Evolutionary conservation across 1,140 invertebrate genomes (phyloP).

Genomic region (Cephus cinctus): DNA sequence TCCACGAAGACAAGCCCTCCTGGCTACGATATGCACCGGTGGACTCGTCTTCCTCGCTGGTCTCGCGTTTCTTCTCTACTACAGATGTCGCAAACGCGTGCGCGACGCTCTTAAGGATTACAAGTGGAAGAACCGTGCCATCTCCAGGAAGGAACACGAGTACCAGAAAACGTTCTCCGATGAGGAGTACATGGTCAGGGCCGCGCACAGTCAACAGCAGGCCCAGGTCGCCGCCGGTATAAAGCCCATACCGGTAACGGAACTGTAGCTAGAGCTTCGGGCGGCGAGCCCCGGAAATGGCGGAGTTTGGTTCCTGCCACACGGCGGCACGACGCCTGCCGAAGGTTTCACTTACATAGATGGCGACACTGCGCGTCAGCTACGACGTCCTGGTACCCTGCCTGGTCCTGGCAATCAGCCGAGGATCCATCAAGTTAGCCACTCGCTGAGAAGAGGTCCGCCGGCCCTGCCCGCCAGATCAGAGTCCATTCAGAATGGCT

Average conservation of each 20-base stretch:
- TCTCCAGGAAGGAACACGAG: conserved; percentile 78
- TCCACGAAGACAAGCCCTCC: conserved; percentile 73
- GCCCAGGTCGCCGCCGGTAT: conserved; percentile 59
- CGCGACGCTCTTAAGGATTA: conserved; percentile 78
- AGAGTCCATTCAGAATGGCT: not conserved
- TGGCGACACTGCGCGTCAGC: conserved; percentile 59
- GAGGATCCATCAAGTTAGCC: conserved; percentile 1
- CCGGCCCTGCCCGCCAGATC: not conserved
- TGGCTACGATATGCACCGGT: conserved; percentile 70
- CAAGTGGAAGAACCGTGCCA: conserved; percentile 74
- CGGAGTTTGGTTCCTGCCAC: conserved; percentile 54
- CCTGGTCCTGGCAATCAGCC: conserved; percentile 32
- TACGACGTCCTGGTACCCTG: conserved; percentile 51
- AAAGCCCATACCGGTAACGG: conserved; percentile 82
- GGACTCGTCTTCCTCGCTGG: conserved; percentile 68
- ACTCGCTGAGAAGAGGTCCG: not conserved
- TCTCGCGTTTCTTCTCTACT: conserved; percentile 71
- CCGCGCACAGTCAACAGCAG: conserved; percentile 53
- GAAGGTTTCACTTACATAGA: conserved; percentile 75
- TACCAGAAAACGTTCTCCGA: conserved; percentile 86
- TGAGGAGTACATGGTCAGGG: conserved; percentile 76
- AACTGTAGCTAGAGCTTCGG: conserved; percentile 90
- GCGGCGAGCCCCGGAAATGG: conserved; percentile 69
- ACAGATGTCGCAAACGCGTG: conserved; percentile 72
- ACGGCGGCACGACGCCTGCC: conserved; percentile 67